Conservation (phyloP, 2,113 vertebrate genomes). For the Paraplagusia blochii region DNA sequence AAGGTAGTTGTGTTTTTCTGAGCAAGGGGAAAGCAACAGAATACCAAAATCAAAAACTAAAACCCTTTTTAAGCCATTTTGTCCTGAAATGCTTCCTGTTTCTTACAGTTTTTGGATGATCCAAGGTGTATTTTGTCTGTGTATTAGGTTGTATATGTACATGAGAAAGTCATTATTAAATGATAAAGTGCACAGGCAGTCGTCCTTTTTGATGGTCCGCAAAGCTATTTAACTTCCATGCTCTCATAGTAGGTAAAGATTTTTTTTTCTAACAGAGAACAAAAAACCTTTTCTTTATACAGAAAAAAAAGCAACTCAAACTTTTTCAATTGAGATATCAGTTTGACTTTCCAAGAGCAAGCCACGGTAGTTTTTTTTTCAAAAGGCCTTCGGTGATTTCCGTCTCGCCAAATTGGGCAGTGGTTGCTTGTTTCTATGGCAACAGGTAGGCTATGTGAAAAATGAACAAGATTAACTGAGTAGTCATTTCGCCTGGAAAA, state of each 20-base stretch:
- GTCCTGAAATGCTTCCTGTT: constrained; percentile 62
- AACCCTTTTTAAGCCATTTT: constrained; percentile 44
- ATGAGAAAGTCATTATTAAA: constrained; percentile 63
- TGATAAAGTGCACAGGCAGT: constrained; percentile 52
- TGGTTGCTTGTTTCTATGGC: constrained; percentile 59
- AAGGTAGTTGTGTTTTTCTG: too few relatives aligned
- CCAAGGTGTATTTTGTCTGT: constrained; percentile 43
- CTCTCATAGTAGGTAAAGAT: constrained; percentile 1
- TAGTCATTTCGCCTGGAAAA: constrained; percentile 20
- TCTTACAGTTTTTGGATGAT: constrained; percentile 41
- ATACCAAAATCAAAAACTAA: too few relatives aligned
- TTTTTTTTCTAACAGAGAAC: too few relatives aligned
- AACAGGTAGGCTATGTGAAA: constrained; percentile 36
- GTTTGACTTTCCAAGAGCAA: constrained; percentile 5
- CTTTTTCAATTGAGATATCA: background rate
- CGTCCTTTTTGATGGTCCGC: background rate
- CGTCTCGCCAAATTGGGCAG: constrained; percentile 23
- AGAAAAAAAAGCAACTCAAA: too few relatives aligned
- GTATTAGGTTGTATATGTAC: constrained; percentile 57
- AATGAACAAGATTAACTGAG: constrained; percentile 43
- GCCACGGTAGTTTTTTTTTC: constrained; percentile 4
- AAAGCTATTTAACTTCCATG: constrained; percentile 15
- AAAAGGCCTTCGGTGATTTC: constrained; percentile 30
- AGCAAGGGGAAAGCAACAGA: too few relatives aligned
- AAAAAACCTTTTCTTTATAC: too few relatives aligned